phyloP scores from a whole-genome alignment of 1,140 invertebrate genomes.

The Adelges cooleyi region DNA sequence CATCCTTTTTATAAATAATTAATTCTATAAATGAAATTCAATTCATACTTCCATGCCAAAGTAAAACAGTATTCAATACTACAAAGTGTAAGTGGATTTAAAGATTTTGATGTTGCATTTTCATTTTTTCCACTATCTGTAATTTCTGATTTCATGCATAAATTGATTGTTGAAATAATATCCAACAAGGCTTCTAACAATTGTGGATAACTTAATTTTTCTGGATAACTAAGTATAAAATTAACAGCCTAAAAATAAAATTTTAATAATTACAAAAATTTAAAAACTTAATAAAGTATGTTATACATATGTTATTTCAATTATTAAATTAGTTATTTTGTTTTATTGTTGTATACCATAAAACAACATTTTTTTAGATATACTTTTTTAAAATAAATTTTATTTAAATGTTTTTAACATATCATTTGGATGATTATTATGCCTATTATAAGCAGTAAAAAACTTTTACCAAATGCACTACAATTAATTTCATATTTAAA shows the following conservation, averaged over 20 bases:
- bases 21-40: conserved; percentile 2
- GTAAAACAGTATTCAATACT: conserved; percentile 85
- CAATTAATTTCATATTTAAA: too few species aligned
- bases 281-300: conserved; percentile 7
- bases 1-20: not conserved
- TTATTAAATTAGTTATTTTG: too few species aligned
- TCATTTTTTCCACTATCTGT: not conserved
- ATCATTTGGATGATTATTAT: too few species aligned
- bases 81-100: conserved; percentile 49
- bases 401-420: too few species aligned
- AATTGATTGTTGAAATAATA: conserved; percentile 44
- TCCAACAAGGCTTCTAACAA: conserved; percentile 76
- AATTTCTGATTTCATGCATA: not conserved
- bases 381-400: too few species aligned
- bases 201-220: conserved; percentile 77
- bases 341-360: too few species aligned
- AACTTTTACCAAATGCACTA: too few species aligned
- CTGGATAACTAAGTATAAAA: conserved; percentile 79
- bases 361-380: too few species aligned
- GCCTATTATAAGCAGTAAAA: too few species aligned
- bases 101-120: not conserved
- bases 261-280: conserved; percentile 22
- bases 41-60: conserved; percentile 61
- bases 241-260: conserved; percentile 58
- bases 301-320: not conserved